Evolutionary conservation across 2,888 invertebrate species (phyloP).

Genomic region (Himalopsyche kuldschensis): DNA sequence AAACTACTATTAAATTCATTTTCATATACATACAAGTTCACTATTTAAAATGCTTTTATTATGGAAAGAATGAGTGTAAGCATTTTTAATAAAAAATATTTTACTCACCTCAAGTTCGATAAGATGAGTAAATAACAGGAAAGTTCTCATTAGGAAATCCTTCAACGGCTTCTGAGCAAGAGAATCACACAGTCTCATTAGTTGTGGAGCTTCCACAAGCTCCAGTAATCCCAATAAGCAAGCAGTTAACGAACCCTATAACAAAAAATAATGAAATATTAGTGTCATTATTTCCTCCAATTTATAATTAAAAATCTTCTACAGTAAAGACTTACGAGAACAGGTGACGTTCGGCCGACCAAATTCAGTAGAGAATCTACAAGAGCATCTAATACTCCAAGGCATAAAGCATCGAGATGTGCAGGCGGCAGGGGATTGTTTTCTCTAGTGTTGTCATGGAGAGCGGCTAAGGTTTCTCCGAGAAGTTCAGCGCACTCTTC

Average conservation of each 20-base stretch:
- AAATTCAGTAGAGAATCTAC: constrained; percentile 83
- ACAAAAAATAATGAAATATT: not conserved
- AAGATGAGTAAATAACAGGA: constrained; percentile 78
- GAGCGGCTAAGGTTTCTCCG: constrained; percentile 73
- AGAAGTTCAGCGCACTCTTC: constrained; percentile 84
- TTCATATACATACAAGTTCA: not conserved
- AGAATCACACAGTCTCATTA: constrained; percentile 83
- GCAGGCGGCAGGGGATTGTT: constrained; percentile 65
- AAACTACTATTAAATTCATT: too few species aligned
- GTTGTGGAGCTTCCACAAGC: constrained; percentile 84
- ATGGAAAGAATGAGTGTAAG: too few species aligned
- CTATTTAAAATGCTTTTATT: too few species aligned
- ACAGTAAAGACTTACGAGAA: constrained; percentile 57
- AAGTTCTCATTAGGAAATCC: constrained; percentile 81
- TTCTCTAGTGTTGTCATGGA: constrained; percentile 58
- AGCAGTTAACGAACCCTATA: constrained; percentile 81
- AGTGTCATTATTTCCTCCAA: too few species aligned
- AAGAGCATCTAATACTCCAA: constrained; percentile 79
- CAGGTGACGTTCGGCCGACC: constrained; percentile 74
- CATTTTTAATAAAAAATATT: not conserved
- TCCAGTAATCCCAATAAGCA: constrained; percentile 85
- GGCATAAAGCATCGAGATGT: constrained; percentile 80
- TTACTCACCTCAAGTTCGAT: constrained; percentile 70
- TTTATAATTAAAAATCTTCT: too few species aligned
- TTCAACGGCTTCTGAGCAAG: constrained; percentile 77